These are phyloP conservation scores for Gymnocypris eckloni DNA, from an alignment of 2,797 vertebrate species.

Conservation along the genomic window DNA sequence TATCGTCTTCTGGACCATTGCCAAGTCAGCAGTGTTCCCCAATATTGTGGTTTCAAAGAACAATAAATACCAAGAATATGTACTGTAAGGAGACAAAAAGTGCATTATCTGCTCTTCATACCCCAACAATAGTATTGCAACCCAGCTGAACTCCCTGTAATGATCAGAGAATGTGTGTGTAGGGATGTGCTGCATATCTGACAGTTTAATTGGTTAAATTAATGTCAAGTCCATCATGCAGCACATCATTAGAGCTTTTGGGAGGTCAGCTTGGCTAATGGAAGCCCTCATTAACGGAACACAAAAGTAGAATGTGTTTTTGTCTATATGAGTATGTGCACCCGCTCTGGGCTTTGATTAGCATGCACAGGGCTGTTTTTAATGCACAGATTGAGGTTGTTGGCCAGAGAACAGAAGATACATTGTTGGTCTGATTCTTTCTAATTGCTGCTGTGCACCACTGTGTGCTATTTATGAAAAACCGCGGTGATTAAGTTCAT, in stretches of 20 bases:
- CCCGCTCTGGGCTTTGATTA: slow-evolving; percentile 32
- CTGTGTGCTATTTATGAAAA: slow-evolving; percentile 22
- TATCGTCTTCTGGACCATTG: too few relatives aligned
- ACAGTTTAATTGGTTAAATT: slow-evolving; percentile 78
- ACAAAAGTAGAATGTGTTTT: slow-evolving; percentile 74
- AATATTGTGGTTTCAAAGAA: too few relatives aligned
- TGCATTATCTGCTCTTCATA: slow-evolving; percentile 18
- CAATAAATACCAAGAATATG: rapidly evolving
- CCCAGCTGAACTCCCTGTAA: slow-evolving; percentile 20
- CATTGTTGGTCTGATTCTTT: slow-evolving; percentile 29
- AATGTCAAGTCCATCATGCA: slow-evolving; percentile 71
- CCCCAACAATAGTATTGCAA: neutral
- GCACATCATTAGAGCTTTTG: slow-evolving; percentile 62
- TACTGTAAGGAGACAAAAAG: neutral
- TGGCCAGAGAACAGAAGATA: slow-evolving; percentile 12
- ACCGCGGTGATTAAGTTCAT: neutral
- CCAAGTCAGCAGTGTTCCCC: too few relatives aligned
- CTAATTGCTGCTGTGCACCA: slow-evolving; percentile 10
- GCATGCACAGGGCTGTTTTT: neutral
- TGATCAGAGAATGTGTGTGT: slow-evolving; percentile 26
- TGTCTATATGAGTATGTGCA: slow-evolving; percentile 13
- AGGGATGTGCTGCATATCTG: slow-evolving; percentile 24
- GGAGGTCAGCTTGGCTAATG: slow-evolving; percentile 66
- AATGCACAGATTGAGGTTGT: slow-evolving; percentile 9
- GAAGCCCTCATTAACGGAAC: slow-evolving; percentile 71